These are phyloP conservation scores for Maccullochella peelii DNA, from an alignment of 2,113 vertebrate species.

Conservation along the genomic window DNA sequence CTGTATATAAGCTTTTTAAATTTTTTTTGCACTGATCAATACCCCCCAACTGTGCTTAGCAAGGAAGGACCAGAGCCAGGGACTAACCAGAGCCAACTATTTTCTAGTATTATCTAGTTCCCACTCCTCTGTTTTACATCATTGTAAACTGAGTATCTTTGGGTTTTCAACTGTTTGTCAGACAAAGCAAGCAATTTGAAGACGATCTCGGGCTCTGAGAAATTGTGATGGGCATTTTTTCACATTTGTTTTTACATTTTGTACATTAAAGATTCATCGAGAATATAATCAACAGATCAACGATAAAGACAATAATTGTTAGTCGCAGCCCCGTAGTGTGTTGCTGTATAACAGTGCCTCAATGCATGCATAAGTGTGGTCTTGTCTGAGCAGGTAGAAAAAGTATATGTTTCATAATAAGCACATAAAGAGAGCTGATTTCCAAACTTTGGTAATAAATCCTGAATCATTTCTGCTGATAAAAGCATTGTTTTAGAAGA, in stretches of 20 bases:
- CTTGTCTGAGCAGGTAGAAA: neutral
- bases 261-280: neutral
- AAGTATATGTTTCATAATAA: conserved; percentile 6
- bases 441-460: neutral
- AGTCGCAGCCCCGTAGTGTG: neutral
- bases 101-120: neutral
- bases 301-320: neutral
- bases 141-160: neutral
- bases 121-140: neutral
- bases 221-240: no score
- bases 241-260: neutral
- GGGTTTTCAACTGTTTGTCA: neutral
- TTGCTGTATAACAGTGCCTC: neutral
- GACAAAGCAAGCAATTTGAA: neutral
- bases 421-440: neutral
- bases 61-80: conserved; percentile 34
- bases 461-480: neutral
- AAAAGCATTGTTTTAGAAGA: neutral
- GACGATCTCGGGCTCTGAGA: neutral
- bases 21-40: conserved; percentile 36
- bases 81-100: no score
- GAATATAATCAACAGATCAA: neutral
- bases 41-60: conserved; percentile 44
- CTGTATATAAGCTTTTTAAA: conserved; percentile 34
- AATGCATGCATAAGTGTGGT: neutral